Base-by-base conservation (phyloP, 2,797 vertebrate genomes). In the Eidolon dupreanum region DNA sequence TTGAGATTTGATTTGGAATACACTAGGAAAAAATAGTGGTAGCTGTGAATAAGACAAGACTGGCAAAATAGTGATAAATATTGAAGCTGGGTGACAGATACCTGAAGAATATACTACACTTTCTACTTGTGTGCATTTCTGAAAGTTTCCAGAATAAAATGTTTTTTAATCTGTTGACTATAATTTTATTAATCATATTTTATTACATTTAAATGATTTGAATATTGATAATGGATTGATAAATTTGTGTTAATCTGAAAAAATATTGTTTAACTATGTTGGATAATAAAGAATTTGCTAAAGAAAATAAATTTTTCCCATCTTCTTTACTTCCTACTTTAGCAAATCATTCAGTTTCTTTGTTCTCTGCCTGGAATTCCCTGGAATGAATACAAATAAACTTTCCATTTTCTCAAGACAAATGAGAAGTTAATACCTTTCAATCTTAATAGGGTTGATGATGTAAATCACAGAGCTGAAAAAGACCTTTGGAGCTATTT, bases 161-260 rank as follows among this genome's bases (percentile, higher is more conserved):
- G 9, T 33, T 90, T 61, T 70, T 4, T 31, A 89, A 74, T 61
- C 19, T 46, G 1, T 71, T 90, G 20, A 66, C 20, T 87, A 38
- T 61, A 31, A 88, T 73, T 93, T 96, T 82, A 82, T 59, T 55
- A 78, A 87, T 16, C 20, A 53, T 77, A 74, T 71, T 83, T 90
- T 61, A 90, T 70, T 51, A 75, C 41, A 19, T 19, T 53, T 16
- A 88, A 61, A 74, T 88, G 31, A 70, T 90, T 65, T 82, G 41
- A 90, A 87, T 87, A 77, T 75, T 87, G 46, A 3, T 82, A 55
- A 55, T n/a, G 51, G 28, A 15, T 28, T 94, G 71, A 66, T 57
- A 90, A 89, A 61, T 53, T 36, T 86, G 26, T 68, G 19, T 63
- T 93, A 73, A 65, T 81, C 13, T 81, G 33, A 81, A 79, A 81